These are phyloP conservation scores for Drosophila niveifrons DNA, from an alignment of 2,888 invertebrate species.

Conservation along the genomic window DNA sequence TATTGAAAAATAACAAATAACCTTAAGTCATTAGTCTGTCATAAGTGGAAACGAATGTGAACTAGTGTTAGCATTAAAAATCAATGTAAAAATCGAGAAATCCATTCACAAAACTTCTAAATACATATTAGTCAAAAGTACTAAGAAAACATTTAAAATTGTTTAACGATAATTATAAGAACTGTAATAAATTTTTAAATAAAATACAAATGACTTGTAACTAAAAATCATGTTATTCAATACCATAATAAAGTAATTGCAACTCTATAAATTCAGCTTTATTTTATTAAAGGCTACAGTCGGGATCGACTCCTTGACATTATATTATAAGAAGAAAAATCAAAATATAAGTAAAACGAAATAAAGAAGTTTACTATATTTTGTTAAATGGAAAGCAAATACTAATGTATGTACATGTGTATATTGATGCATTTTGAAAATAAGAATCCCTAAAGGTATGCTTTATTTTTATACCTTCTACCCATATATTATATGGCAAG, in stretches of 20 bases:
- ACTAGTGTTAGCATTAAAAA: constrained; percentile 62
- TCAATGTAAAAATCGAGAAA: constrained; percentile 62
- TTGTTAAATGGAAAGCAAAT: too few relatives aligned
- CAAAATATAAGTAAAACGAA: too few relatives aligned
- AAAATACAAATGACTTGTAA: constrained; percentile 43
- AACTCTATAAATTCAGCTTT: neutral
- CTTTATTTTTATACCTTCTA: too few relatives aligned
- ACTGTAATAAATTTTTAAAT: constrained; percentile 57
- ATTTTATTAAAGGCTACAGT: too few relatives aligned
- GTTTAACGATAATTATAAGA: constrained; percentile 53
- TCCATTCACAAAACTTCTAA: constrained; percentile 11
- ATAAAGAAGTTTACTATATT: too few relatives aligned
- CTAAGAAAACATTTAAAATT: constrained; percentile 45
- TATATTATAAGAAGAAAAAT: too few relatives aligned
- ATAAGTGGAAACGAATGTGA: constrained; percentile 68
- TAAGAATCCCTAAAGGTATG: too few relatives aligned
- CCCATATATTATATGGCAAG: too few relatives aligned
- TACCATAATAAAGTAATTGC: constrained; percentile 43
- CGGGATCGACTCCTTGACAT: too few relatives aligned
- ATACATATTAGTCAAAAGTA: constrained; percentile 38
- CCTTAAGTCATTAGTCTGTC: constrained; percentile 77
- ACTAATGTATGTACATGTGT: too few relatives aligned
- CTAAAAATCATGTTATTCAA: constrained; percentile 14
- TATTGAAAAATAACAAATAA: constrained; percentile 62
- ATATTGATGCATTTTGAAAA: too few relatives aligned